Conservation (phyloP, 2,888 invertebrate species). For the Tenthredo notha region DNA sequence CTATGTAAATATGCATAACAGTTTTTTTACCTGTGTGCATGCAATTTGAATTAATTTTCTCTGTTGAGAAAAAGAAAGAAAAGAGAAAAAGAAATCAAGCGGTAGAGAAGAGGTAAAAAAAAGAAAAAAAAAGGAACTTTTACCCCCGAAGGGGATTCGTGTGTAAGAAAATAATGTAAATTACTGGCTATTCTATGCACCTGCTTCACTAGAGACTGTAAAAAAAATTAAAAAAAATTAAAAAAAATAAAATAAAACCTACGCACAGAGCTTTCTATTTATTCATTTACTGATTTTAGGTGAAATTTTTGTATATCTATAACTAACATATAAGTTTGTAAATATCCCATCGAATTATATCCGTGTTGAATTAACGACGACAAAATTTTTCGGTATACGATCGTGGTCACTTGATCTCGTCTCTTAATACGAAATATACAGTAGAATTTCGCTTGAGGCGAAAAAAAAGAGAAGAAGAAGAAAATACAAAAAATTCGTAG, state of each 20-base stretch:
- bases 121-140: not conserved
- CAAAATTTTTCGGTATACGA: not conserved
- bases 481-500: not conserved
- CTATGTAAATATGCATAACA: not conserved
- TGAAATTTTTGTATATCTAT: not conserved
- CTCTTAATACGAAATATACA: not conserved
- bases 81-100: not conserved
- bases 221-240: not conserved
- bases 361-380: not conserved
- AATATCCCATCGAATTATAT: not conserved
- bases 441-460: not conserved
- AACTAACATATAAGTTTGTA: not conserved
- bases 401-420: not conserved
- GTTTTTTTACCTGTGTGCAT: not conserved
- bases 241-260: not conserved
- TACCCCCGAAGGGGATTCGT: not conserved
- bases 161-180: not conserved
- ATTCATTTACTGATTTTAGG: not conserved
- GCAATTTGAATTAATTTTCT: not conserved
- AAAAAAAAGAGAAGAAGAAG: not conserved
- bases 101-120: not conserved
- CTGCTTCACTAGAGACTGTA: not conserved
- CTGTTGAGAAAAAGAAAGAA: too few relatives aligned
- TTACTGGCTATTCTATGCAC: not conserved
- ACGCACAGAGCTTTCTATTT: not conserved